Percentiles rank a stretch among this genome's conserved stretches.
Evolutionary conservation across 2,888 invertebrate species (phyloP).

Genomic region (Pocota personata): DNA sequence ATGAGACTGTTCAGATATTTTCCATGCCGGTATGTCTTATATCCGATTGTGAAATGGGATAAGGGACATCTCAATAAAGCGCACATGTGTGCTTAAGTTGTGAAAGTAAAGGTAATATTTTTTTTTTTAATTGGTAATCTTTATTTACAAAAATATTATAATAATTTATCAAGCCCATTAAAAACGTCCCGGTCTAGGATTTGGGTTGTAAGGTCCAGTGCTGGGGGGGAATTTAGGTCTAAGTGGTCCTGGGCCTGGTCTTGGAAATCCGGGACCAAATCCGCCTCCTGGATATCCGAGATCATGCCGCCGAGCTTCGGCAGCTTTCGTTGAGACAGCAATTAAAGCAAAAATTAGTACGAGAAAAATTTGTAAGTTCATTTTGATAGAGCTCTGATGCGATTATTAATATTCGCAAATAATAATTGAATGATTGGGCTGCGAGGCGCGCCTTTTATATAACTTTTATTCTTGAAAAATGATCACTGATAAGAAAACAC

Average conservation of each 20-base stretch:
- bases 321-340: background rate
- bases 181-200: background rate
- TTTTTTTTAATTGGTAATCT: background rate
- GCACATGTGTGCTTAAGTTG: too few species aligned
- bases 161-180: background rate
- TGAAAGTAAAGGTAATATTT: background rate
- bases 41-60: too few species aligned
- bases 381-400: background rate
- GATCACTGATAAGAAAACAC: background rate
- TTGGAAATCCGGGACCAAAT: background rate
- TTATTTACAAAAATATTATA: too few species aligned
- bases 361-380: conserved; percentile 12
- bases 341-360: conserved; percentile 2
- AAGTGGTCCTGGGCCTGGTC: background rate
- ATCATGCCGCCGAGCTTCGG: background rate
- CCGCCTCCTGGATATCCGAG: background rate
- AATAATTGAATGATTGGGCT: background rate
- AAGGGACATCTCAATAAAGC: too few species aligned
- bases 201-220: conserved; percentile 1
- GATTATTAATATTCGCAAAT: background rate
- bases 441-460: background rate
- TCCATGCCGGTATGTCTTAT: too few species aligned
- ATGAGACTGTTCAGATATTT: too few species aligned
- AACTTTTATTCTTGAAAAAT: background rate
- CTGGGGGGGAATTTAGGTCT: background rate